Evolutionary conservation across 2,797 vertebrate genomes (phyloP), one percentile per base, ranked within the genome.

Genomic region (Sternotherus odoratus): DNA sequence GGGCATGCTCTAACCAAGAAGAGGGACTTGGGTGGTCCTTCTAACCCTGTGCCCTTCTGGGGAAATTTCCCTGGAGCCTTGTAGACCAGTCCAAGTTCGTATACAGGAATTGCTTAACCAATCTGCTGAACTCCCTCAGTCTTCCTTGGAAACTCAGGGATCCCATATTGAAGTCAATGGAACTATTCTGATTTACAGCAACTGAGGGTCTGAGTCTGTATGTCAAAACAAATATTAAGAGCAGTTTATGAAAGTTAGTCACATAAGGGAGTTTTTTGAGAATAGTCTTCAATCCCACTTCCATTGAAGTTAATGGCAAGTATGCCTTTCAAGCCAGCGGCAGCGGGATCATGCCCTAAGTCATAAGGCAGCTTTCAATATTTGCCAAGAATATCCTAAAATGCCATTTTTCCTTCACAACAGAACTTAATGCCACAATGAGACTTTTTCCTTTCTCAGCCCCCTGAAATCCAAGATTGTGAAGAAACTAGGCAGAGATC

Each of bases 401-500:
- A 66, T 85, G 28, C 60, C 51, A 63, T 89, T 85, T 50, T 69
- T 39, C 5, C 83, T 94, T 86, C 60, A n/a, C 80, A 89, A 56
- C 48, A 79, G 69, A 95, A 17, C 74, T 96, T 77, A 72, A 86
- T 97, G 95, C 93, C 85, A 54, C 33, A 16, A 50, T 77, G 92
- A 93, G 94, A 86, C 4, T 88, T 88, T 89, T 95, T 96, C 85
- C 92, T 94, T 87, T 97, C 84, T 43, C 87, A 78, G 85, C 92
- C 84, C 87, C 82, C 72, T 97, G 91, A 90, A 96, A 97, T 77
- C 92, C 95, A 92, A 93, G 91, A 85, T n/a, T 82, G 60, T 95
- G 97, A 96, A 96, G 95, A 97, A 96, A 93, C 88, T 96, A 96
- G 94, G 96, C 84, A 96, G 97, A 97, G 95, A 97, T 97, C 96